These are phyloP conservation scores for Lytechinus pictus DNA, from an alignment of 35 echinoderm and acorn worm species.

Conservation along the genomic window DNA sequence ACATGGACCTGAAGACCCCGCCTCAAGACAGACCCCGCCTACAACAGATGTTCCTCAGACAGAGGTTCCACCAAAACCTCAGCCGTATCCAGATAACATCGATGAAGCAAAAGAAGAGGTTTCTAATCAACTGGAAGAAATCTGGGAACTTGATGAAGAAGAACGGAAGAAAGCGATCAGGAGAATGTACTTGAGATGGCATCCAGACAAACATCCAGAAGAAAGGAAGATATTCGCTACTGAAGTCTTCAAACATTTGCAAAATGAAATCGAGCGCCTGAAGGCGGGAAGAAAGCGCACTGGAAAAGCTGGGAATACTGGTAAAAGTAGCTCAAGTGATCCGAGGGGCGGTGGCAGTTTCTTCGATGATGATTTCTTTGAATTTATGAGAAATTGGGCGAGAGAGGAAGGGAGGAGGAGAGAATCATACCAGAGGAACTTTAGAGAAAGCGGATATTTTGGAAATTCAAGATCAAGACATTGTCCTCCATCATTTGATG, in stretches of 20 bases:
- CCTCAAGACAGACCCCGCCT: neutral
- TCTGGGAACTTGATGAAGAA: constrained; percentile 20
- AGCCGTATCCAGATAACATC: constrained; percentile 30
- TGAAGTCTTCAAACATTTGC: constrained; percentile 60
- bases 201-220: constrained; percentile 61
- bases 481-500: constrained; percentile 1
- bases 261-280: constrained; percentile 36
- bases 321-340: neutral
- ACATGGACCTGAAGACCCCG: neutral
- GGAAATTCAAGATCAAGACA: neutral
- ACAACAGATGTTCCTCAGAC: neutral
- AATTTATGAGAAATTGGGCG: neutral
- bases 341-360: neutral
- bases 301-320: neutral
- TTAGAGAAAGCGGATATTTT: neutral
- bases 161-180: constrained; percentile 54
- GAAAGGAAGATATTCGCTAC: constrained; percentile 8
- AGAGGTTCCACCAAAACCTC: neutral
- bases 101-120: constrained; percentile 41
- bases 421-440: neutral
- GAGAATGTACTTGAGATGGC: constrained; percentile 55
- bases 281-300: neutral
- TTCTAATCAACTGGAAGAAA: constrained; percentile 38
- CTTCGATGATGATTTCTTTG: neutral
- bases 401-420: neutral